phyloP scores from a whole-genome alignment of 2,113 vertebrate genomes.

The Cathartes aura region DNA sequence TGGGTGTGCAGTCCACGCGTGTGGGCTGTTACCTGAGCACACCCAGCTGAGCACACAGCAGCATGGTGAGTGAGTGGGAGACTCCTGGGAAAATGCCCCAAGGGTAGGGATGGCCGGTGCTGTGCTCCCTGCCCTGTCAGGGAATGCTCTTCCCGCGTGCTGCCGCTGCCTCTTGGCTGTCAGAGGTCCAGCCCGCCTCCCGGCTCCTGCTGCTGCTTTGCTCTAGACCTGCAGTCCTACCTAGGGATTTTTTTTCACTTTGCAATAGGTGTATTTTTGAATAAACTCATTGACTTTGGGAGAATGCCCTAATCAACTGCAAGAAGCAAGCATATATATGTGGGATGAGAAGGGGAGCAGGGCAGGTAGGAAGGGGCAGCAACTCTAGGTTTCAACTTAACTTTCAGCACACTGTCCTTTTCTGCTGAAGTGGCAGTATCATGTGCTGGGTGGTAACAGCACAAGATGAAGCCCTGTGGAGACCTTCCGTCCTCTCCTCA shows the following conservation, averaged over 20 bases:
- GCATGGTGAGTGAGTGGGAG: neutral
- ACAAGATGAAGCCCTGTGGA: neutral
- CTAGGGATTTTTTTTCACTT: rapidly evolving
- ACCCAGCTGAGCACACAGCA: neutral
- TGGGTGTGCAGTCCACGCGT: neutral
- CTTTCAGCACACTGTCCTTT: neutral
- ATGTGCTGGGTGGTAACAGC: neutral
- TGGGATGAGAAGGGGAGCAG: neutral
- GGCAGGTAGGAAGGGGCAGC: neutral
- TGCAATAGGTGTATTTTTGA: neutral
- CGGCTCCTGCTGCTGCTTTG: neutral
- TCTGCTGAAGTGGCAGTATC: neutral
- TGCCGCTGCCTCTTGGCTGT: neutral
- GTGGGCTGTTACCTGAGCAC: neutral
- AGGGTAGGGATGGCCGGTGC: neutral
- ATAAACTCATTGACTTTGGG: rapidly evolving
- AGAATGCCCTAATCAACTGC: neutral
- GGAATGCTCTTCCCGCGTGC: neutral
- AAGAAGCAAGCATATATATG: neutral
- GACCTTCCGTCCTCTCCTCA: neutral
- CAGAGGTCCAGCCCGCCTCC: neutral
- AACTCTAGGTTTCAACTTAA: neutral
- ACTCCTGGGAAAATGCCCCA: neutral
- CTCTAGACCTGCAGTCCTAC: neutral
- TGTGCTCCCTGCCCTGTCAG: neutral